A percentile compares a stretch with the other conserved stretches of the same genome.
phyloP scores from a whole-genome alignment of 1,140 invertebrate species.

The Gonioctena quinquepunctata region DNA sequence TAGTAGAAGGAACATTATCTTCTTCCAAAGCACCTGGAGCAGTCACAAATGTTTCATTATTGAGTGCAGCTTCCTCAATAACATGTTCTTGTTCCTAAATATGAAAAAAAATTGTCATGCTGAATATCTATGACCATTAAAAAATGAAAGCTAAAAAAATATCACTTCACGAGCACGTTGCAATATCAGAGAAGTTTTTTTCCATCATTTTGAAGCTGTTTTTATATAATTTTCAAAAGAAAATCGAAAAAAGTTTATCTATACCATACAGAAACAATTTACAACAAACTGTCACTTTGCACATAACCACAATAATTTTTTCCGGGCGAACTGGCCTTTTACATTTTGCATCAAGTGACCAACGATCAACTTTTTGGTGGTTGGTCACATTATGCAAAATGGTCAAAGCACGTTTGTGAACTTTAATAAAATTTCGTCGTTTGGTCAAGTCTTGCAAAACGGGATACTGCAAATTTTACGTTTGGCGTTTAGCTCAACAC shows the following conservation, averaged over 20 bases:
- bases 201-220: background rate
- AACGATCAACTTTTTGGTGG: background rate
- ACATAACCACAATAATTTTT: background rate
- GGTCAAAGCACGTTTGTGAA: background rate
- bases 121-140: background rate
- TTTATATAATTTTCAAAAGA: background rate
- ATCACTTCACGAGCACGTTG: background rate
- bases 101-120: background rate
- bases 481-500: background rate
- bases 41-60: background rate
- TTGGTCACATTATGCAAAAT: background rate
- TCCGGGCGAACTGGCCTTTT: background rate
- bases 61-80: background rate
- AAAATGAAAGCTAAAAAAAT: background rate
- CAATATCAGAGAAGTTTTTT: background rate
- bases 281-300: background rate
- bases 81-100: background rate
- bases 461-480: background rate
- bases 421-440: background rate
- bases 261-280: no score
- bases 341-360: background rate
- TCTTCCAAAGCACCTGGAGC: background rate
- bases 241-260: no score
- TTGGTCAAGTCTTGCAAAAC: background rate
- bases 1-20: background rate